Evolutionary conservation across 2,888 invertebrate genomes (phyloP), one percentile per base, ranked within the genome.

Genomic region (Phasia obesa): DNA sequence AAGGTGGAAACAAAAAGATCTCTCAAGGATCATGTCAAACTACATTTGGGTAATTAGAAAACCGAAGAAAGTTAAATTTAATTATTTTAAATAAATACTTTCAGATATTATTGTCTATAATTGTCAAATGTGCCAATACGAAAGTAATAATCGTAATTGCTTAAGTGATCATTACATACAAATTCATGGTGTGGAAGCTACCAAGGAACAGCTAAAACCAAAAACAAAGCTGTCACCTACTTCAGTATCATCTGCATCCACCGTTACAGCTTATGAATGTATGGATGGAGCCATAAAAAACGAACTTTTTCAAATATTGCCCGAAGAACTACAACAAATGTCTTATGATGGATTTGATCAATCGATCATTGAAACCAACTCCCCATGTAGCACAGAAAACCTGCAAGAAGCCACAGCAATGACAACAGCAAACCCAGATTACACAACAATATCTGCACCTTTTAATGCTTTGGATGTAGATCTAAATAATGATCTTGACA

Each of bases 21-120:
- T 27, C 84, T 90, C 0, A 88, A 88, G 62, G 87, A 89, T 53
- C 89, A 89, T 35, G 86, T 89, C 13, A 88, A 88, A 19, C 74
- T 88, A 60, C 89, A 89, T 75, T 81, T 88, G 75, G 89, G 90
- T 90, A 86, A 69, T 73, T 69, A n/a, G n/a, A n/a, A n/a, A 7
- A 11, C 13, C 2, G 4, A 7, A 38, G 2, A 6, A 11, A 17
- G 0, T 47, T n/a, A 17, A 6, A 17, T 7, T 19, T 47, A 7
- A 3, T 17, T 47, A 17, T 17, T 19, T 42, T 2, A 15, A 42
- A 42, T 42, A 4, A 17, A n/a, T 19, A 27, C 81, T 21, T 47
- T 6, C 11, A 88, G 88, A 88, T 69, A 84, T 87, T 17, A 85
- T 87, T 59, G 78, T 85, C 0, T 87, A 89, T 53, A 80, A 82